Evolutionary conservation across 2,797 vertebrate species (phyloP), one percentile per base, ranked within the genome.

Genomic region (Chelon labrosus): DNA sequence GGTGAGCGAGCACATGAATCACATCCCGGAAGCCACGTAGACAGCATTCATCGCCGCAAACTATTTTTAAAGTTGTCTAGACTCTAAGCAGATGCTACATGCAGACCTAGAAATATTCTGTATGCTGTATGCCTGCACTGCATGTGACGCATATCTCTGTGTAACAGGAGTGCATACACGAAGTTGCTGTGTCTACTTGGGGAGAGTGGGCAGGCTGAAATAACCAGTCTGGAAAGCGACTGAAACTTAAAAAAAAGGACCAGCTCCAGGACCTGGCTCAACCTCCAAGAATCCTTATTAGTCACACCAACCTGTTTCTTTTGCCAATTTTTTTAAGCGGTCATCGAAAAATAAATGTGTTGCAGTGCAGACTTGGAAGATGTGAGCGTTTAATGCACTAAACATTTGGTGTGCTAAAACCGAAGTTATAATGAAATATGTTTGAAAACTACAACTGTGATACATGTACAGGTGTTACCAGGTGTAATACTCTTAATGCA

Each of bases 201-300:
- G 88, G 96, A 97, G 59, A 87, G 90, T 85, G 98, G 97, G 80
- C 95, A 95, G 90, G 94, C 92, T 27, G 98, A 98, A 91, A 95
- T 97, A 70, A 89, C 91, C 88, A 95, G 92, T 61, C 92, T 99
- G 90, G 96, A 97, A 90, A 90, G 88, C 14, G 95, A 97, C 54
- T 94, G 65, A 93, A 53, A 73, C 41, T 52, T 19, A 12, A 53
- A 49, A 49, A 49, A 46, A 46, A 19, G 41, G 64, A 65, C 53
- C 41, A 52, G 27, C 59, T 78, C 39, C 42, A 58, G 54, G 70
- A 82, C 56, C 39, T 68, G 62, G 27, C 10, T 14, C 39, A 55
- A 63, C 52, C 54, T 61, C 60, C 47, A 66, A 66, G 38, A 88
- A 78, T 44, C 46, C 49, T 52, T 56, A 5, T 77, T 77, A 73